phyloP scores from a whole-genome alignment of 2,113 vertebrate species.

The Scartelaos histophorus region DNA sequence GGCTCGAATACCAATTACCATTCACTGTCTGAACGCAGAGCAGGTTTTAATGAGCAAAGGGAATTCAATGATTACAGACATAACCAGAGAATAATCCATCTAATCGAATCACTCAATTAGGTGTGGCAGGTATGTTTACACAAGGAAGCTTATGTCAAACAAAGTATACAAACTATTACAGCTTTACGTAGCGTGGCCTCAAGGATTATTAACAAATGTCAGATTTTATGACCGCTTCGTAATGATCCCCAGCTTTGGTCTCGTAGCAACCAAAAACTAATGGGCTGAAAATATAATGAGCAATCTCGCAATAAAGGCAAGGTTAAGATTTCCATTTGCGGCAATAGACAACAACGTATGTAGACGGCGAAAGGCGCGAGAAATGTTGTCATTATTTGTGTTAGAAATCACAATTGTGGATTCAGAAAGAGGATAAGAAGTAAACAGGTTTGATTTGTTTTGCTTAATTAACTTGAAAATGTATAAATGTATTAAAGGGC shows the following conservation, averaged over 20 bases:
- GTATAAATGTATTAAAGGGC: too few relatives aligned
- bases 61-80: constrained; percentile 3
- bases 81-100: neutral
- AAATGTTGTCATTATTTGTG: neutral
- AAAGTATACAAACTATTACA: constrained; percentile 8
- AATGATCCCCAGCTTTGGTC: constrained; percentile 16
- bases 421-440: too few relatives aligned
- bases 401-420: neutral
- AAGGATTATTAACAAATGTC: constrained; percentile 22
- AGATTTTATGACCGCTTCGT: constrained; percentile 13
- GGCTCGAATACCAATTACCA: neutral
- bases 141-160: constrained; percentile 21
- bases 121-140: constrained; percentile 5
- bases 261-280: constrained; percentile 27
- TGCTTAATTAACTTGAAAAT: too few relatives aligned
- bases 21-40: constrained; percentile 7
- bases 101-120: constrained; percentile 17
- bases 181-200: constrained; percentile 3
- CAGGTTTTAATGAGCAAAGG: constrained; percentile 18
- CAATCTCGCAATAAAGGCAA: neutral
- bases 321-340: neutral
- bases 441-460: neutral
- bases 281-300: constrained; percentile 4
- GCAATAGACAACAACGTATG: neutral
- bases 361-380: too few relatives aligned